Evolutionary conservation across 2,888 invertebrate species (phyloP), one percentile per base, ranked within the genome.

Genomic region (Lasioglossum zephyrum): DNA sequence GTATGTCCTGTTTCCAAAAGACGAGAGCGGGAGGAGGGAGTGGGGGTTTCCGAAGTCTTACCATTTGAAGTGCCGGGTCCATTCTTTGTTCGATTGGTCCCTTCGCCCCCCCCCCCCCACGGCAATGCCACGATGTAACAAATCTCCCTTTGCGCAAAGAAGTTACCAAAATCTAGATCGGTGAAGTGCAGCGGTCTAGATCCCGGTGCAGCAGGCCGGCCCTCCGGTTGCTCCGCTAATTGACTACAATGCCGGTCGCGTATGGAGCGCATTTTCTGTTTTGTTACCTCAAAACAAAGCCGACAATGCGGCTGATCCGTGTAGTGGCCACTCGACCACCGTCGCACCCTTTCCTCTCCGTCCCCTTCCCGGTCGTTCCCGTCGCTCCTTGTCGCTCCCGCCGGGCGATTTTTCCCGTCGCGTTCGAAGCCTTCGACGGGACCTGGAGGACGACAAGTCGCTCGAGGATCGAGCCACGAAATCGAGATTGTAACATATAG

Each of bases 241-340:
- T 94, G 94, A 94, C 94, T 93, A 94, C 93, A 94, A 94, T 94
- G 90, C 88, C 90, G 83, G 84, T 83, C 90, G 92, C 93, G 92
- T 92, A 94, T 93, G 93, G 92, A 93, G 92, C 91, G 92, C 94
- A 92, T 94, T 94, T 95, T 95, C 94, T 94, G 94, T 95, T 95
- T 94, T 95, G 95, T 95, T 95, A 92, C 95, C 94, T 94, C 94
- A 92, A 94, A 93, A 95, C 95, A 95, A 95, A 91, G 93, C 89
- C 92, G 90, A 94, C 94, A 94, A 94, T 94, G 75, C 92, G 57
- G 91, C 82, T 92, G 92, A 92, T 91, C 90, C 82, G 77, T 63
- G 73, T 36, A 84, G 92, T 91, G 89, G 91, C 83, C 88, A 90
- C 92, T 93, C 87, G 84, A 87, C 78, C 81, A 83, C 66, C 82